These are phyloP conservation scores for Caenorhabditis auriculariae DNA, from an alignment of 2,888 invertebrate species.

Conservation along the genomic window DNA sequence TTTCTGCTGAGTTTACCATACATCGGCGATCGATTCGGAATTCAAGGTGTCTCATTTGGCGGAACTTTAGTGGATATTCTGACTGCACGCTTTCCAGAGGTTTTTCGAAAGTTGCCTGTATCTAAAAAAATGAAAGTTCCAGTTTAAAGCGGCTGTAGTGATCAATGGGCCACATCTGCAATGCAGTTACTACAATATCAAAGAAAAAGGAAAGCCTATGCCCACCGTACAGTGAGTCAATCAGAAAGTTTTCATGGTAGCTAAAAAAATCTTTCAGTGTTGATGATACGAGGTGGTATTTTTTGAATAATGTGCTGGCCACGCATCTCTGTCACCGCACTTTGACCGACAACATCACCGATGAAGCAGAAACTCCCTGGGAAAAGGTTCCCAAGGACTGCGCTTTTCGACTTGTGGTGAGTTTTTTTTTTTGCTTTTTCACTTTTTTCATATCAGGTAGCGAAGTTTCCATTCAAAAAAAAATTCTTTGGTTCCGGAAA, in stretches of 20 bases:
- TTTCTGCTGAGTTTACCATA: conserved; percentile 23
- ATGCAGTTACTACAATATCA: conserved; percentile 14
- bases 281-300: conserved; percentile 19
- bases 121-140: conserved; percentile 1
- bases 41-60: conserved; percentile 36
- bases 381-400: conserved; percentile 23
- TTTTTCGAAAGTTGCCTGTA: background rate
- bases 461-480: too few species aligned
- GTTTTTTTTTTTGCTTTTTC: background rate
- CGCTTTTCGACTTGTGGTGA: conserved; percentile 26
- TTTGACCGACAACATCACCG: conserved; percentile 11
- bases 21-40: conserved; percentile 24
- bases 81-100: conserved; percentile 23
- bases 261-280: conserved; percentile 11
- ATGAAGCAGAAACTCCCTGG: conserved; percentile 24
- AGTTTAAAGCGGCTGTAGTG: conserved; percentile 28
- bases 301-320: conserved; percentile 23
- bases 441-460: too few species aligned
- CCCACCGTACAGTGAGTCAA: conserved; percentile 8
- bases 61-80: conserved; percentile 28
- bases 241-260: background rate
- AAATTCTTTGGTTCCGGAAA: too few species aligned
- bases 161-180: conserved; percentile 28
- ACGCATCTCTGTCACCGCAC: conserved; percentile 16
- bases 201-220: conserved; percentile 28